Evolutionary conservation across 1,140 invertebrate species (phyloP), one percentile per base, ranked within the genome.

Genomic region (Drosophila oshimai): DNA sequence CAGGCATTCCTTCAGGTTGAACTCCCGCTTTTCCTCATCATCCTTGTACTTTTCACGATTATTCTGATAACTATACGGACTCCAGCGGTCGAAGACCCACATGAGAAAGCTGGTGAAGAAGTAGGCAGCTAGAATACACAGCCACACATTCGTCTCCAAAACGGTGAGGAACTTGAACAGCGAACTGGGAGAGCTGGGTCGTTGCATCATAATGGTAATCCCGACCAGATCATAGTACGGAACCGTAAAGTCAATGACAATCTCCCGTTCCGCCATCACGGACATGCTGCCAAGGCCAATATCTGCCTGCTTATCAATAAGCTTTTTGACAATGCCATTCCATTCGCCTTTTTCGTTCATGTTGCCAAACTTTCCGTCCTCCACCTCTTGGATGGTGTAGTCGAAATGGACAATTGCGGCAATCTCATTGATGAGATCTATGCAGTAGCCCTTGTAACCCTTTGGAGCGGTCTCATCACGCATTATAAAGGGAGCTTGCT

Each of bases 81-180:
- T 98, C 94, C 97, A 98, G 64, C 96, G 95, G 91, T 99, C 98
- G 89, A 99, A 99, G 1, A 98, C 91, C 95, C 96, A 99, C 94
- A 99, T 96, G 0, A 99, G 92, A 37, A 99, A 94, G 88, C 97
- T 98, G 4, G 98, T 99, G 88, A 98, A 97, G 87, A 98, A 96
- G 90, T 99, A 99, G 0, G 98, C 98, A 0, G 95, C 97, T 42
- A 99, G 92, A 80, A 99, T 99, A 77, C 97, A 99, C 5, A 97
- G 93, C 98, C 98, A 99, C 0, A 99, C 98, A 72, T 98, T 96
- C 62, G 96, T 96, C 90, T 99, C 98, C 50, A 99, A 92, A 4
- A 99, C 98, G 1, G 97, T 98, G 17, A 99, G 93, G 90, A 99
- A 99, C 92, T 99, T 99, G 91, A 99, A 99, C 4, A 99, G 92